A percentile compares a stretch with the other conserved stretches of the same genome.
Conservation (phyloP, 37 sponge, comb jelly and placozoan species). For the Theonella swinhoei region DNA sequence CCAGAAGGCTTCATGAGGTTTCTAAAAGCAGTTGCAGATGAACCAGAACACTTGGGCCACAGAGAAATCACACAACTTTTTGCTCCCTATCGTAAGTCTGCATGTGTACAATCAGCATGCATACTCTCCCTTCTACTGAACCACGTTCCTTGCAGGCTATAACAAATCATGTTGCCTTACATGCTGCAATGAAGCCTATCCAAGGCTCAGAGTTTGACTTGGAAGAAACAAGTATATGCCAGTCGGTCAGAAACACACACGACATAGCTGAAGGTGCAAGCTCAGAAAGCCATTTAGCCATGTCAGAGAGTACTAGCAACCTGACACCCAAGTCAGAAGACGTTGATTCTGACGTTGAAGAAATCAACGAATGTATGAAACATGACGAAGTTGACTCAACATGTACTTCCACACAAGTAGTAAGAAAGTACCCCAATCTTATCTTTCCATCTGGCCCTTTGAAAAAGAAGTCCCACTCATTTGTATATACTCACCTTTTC, state of each 20-base stretch:
- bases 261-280: background rate
- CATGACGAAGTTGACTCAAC: background rate
- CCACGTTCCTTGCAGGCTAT: background rate
- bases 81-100: background rate
- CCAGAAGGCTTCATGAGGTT: background rate
- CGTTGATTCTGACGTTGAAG: background rate
- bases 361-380: background rate
- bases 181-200: background rate
- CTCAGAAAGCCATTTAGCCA: background rate
- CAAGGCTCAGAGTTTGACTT: background rate
- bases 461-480: background rate
- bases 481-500: conserved; percentile 34
- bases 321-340: background rate
- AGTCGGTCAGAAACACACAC: too few species aligned
- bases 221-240: background rate
- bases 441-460: conserved; percentile 23
- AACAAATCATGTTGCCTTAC: background rate
- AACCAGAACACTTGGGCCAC: background rate
- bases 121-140: too few species aligned
- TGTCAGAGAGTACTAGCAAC: background rate
- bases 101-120: background rate
- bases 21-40: background rate
- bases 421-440: background rate
- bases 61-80: background rate
- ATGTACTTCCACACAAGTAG: background rate